Evolutionary conservation across 2,797 vertebrate species (phyloP).

Genomic region (Halcyon chelicuti): DNA sequence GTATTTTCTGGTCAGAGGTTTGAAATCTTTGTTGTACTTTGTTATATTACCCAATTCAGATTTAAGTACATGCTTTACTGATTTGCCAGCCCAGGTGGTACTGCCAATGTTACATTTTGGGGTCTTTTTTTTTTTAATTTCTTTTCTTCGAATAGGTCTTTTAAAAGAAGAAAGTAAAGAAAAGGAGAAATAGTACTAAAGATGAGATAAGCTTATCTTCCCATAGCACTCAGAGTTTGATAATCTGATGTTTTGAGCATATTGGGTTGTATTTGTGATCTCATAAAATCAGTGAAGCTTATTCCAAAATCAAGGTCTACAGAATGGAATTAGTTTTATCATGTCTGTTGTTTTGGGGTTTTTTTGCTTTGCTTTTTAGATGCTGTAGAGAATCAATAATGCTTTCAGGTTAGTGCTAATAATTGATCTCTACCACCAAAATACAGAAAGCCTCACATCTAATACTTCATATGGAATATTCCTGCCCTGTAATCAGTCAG

Average conservation of each 20-base stretch:
- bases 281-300: background rate
- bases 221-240: background rate
- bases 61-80: background rate
- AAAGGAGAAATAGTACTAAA: background rate
- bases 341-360: background rate
- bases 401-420: background rate
- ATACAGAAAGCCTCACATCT: background rate
- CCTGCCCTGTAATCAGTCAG: background rate
- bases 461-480: background rate
- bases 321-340: background rate
- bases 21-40: background rate
- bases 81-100: background rate
- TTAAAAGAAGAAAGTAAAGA: background rate
- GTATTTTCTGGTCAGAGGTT: background rate
- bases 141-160: background rate
- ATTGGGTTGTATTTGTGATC: background rate
- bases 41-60: background rate
- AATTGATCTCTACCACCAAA: background rate
- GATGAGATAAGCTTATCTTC: background rate
- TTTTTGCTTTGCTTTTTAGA: background rate
- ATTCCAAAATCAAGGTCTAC: background rate
- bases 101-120: background rate
- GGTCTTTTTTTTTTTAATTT: background rate
- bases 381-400: background rate
- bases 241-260: background rate